Conservation (phyloP, 2,797 vertebrate species). For the Graptemys geographica region DNA sequence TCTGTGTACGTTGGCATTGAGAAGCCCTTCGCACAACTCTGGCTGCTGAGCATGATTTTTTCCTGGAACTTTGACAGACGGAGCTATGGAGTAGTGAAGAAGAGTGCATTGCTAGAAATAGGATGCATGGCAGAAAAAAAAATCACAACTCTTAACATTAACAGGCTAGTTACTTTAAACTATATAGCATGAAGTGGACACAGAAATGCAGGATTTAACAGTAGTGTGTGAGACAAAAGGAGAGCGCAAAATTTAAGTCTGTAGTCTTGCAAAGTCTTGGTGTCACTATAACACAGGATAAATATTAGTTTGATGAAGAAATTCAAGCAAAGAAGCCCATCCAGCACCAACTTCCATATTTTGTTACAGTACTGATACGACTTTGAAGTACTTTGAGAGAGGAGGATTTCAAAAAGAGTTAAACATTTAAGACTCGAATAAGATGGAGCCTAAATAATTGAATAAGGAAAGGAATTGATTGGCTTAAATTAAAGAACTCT, state of each 20-base stretch:
- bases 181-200: accelerated
- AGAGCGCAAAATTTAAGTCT: not conserved
- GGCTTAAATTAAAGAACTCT: slow-evolving; percentile 58
- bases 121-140: not conserved
- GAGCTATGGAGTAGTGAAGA: not conserved
- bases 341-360: slow-evolving; percentile 27
- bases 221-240: not conserved
- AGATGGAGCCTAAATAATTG: slow-evolving; percentile 12
- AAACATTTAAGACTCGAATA: slow-evolving; percentile 46
- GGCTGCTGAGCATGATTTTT: not conserved
- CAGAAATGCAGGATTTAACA: not conserved
- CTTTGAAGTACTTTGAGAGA: slow-evolving; percentile 8
- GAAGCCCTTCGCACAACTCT: not conserved
- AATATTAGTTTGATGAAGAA: not conserved
- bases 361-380: slow-evolving; percentile 34
- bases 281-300: not conserved
- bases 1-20: not conserved
- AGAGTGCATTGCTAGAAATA: not conserved
- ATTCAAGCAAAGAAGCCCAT: not conserved
- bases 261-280: not conserved
- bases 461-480: not conserved
- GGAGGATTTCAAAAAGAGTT: not conserved
- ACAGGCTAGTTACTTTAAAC: not conserved
- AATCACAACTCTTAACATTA: not conserved
- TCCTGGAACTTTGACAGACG: not conserved